Conservation (phyloP, 1,140 invertebrate genomes). For the Sarcophaga bullata region DNA sequence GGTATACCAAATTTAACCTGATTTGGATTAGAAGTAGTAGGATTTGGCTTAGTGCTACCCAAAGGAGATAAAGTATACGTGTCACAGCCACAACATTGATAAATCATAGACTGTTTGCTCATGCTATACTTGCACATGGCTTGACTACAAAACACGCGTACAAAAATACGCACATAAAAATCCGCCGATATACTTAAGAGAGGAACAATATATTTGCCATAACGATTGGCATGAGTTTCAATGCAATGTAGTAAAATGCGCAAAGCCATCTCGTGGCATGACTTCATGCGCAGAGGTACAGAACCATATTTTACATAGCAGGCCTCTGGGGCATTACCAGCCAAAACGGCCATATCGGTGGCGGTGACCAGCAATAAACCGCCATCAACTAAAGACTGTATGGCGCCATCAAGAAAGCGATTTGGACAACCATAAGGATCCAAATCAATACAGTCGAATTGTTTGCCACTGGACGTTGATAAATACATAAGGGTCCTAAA, state of each 20-base stretch:
- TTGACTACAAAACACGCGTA: constrained; percentile 83
- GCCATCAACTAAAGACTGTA: constrained; percentile 82
- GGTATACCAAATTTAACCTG: constrained; percentile 75
- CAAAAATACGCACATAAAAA: constrained; percentile 97
- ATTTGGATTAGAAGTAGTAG: constrained; percentile 69
- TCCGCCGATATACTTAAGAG: constrained; percentile 93
- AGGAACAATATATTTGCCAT: constrained; percentile 93
- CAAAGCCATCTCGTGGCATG: constrained; percentile 96
- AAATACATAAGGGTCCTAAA: constrained; percentile 85
- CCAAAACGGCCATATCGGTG: constrained; percentile 97
- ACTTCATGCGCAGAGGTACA: constrained; percentile 84
- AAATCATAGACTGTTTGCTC: constrained; percentile 86
- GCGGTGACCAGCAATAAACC: constrained; percentile 93
- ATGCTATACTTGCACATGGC: constrained; percentile 85
- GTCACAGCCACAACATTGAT: constrained; percentile 90
- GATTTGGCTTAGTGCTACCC: constrained; percentile 72
- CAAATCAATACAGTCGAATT: constrained; percentile 92
- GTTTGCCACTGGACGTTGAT: constrained; percentile 72
- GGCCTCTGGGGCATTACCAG: constrained; percentile 94
- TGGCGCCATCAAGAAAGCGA: constrained; percentile 91
- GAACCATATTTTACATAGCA: constrained; percentile 94
- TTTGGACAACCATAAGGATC: constrained; percentile 98
- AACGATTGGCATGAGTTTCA: constrained; percentile 89
- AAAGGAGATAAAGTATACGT: constrained; percentile 80
- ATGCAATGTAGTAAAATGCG: constrained; percentile 92